Evolutionary conservation across 2,888 invertebrate species (phyloP).

Genomic region (Epistrophe eligans): DNA sequence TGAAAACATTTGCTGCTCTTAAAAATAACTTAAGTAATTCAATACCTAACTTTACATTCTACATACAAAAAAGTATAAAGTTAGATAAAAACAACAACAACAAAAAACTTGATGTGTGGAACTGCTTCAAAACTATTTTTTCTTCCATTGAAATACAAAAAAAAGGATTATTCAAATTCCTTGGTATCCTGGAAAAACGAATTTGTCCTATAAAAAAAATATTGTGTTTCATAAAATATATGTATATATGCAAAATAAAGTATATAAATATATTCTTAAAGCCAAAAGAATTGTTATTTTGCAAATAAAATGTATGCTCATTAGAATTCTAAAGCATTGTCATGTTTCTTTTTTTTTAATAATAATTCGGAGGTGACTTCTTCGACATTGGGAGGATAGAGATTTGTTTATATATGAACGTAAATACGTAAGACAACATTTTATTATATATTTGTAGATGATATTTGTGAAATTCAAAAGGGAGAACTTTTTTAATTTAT

Average conservation of each 20-base stretch:
- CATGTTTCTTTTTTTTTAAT: neutral
- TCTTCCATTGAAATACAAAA: neutral
- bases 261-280: neutral
- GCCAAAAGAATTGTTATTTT: neutral
- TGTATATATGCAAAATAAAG: neutral
- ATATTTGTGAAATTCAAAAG: neutral
- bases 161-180: constrained; percentile 30
- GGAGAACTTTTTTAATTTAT: constrained; percentile 1
- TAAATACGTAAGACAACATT: neutral
- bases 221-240: constrained; percentile 1
- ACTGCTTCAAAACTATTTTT: constrained; percentile 13
- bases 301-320: constrained; percentile 23
- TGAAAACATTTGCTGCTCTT: neutral
- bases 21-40: neutral
- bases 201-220: constrained; percentile 11
- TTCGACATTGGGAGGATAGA: neutral
- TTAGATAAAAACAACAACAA: neutral
- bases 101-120: neutral
- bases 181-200: neutral
- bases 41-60: neutral
- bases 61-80: neutral
- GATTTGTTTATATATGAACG: neutral
- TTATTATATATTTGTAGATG: neutral
- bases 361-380: neutral
- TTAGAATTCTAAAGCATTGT: constrained; percentile 27